These are phyloP conservation scores for Seira sanloemensis DNA, from an alignment of 2,888 invertebrate species.

Conservation along the genomic window DNA sequence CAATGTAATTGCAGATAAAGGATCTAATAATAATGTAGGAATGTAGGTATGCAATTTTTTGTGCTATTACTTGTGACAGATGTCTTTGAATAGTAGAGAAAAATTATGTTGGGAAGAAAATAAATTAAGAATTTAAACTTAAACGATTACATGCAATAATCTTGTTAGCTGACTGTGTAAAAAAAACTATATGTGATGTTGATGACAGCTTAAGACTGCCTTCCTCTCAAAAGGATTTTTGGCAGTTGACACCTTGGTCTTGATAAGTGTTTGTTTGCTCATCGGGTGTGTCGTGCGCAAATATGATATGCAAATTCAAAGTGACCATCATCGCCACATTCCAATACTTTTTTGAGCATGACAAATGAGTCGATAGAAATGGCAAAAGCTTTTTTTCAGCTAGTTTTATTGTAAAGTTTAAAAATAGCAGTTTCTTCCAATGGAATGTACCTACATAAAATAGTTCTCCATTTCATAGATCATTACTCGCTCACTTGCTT, in stretches of 20 bases:
- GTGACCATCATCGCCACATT: conserved; percentile 18
- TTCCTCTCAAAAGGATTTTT: conserved; percentile 6
- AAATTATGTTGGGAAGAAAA: neutral
- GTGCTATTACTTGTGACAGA: neutral
- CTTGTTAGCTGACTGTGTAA: neutral
- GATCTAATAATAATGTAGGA: too few species aligned
- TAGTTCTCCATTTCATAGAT: neutral
- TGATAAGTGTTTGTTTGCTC: conserved; percentile 39
- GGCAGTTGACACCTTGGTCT: neutral
- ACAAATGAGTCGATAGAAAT: neutral
- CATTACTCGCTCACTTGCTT: neutral
- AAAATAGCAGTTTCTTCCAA: conserved; percentile 21
- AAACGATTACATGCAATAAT: neutral
- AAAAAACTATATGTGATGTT: neutral
- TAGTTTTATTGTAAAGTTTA: conserved; percentile 20
- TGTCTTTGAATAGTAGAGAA: neutral
- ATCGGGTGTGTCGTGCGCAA: conserved; percentile 58
- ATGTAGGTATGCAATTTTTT: neutral
- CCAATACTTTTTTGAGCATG: neutral
- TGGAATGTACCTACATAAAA: neutral
- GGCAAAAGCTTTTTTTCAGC: neutral
- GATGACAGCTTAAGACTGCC: neutral
- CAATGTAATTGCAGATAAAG: too few species aligned
- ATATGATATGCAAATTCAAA: neutral
- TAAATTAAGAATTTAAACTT: neutral